Conservation (phyloP, 2,888 invertebrate species). For the Liopterus haemorrhoidalis region DNA sequence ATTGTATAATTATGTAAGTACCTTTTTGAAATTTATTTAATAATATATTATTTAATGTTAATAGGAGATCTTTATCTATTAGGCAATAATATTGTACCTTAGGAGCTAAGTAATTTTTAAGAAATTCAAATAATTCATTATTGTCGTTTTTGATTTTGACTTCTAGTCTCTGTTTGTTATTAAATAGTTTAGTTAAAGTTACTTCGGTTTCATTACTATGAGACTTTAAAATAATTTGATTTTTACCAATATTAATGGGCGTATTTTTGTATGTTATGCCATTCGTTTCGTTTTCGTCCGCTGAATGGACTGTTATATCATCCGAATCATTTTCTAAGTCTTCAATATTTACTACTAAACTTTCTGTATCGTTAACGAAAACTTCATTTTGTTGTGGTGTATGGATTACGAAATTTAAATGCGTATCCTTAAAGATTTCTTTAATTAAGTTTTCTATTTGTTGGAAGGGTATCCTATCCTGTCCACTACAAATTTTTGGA, state of each 20-base stretch:
- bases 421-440: background rate
- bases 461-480: constrained; percentile 5
- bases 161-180: background rate
- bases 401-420: background rate
- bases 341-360: constrained; percentile 13
- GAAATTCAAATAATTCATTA: background rate
- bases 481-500: constrained; percentile 12
- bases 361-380: constrained; percentile 8
- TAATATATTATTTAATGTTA: constrained; percentile 1
- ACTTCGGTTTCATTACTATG: background rate
- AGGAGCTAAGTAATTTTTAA: constrained; percentile 13
- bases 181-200: background rate
- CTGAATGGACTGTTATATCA: background rate
- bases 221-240: constrained; percentile 6
- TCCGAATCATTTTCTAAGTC: background rate
- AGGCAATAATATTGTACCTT: constrained; percentile 13
- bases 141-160: background rate
- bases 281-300: background rate
- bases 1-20: constrained; percentile 11
- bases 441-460: background rate
- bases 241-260: background rate
- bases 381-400: background rate
- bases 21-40: constrained; percentile 8
- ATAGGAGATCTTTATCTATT: constrained; percentile 11
- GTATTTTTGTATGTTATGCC: background rate